Evolutionary conservation across 2,888 invertebrate species (phyloP).

Genomic region (Synanthedon formicaeformis): DNA sequence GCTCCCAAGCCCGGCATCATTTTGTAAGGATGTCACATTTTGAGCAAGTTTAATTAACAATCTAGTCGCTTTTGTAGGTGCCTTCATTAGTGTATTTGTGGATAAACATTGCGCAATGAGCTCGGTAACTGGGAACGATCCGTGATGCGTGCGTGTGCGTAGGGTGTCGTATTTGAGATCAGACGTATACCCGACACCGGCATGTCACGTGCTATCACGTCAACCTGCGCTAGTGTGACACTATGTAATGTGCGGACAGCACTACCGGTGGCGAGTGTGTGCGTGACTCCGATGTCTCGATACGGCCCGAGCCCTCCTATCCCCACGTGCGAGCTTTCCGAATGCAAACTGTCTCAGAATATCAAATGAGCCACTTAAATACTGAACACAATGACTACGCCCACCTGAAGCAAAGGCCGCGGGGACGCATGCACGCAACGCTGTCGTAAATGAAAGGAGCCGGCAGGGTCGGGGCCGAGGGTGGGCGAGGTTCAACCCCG

Average conservation of each 20-base stretch:
- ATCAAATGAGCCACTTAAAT: slow-evolving; percentile 70
- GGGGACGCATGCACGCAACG: slow-evolving; percentile 65
- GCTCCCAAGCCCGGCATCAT: slow-evolving; percentile 54
- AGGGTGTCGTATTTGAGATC: slow-evolving; percentile 6
- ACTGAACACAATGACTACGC: slow-evolving; percentile 63
- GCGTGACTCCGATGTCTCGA: slow-evolving; percentile 43
- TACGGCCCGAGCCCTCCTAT: slow-evolving; percentile 30
- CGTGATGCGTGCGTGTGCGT: slow-evolving; percentile 40
- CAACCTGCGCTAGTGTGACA: slow-evolving; percentile 23
- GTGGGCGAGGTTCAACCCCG: slow-evolving; percentile 56
- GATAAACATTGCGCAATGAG: slow-evolving; percentile 57
- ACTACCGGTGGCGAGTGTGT: slow-evolving; percentile 15
- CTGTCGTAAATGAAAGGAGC: slow-evolving; percentile 55
- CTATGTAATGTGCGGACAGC: slow-evolving; percentile 13
- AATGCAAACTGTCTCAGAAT: slow-evolving; percentile 68
- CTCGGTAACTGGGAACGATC: slow-evolving; percentile 35
- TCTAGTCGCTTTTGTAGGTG: slow-evolving; percentile 69
- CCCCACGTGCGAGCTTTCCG: slow-evolving; percentile 55
- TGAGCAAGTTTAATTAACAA: slow-evolving; percentile 71
- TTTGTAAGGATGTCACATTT: slow-evolving; percentile 70
- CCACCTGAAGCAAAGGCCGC: slow-evolving; percentile 64
- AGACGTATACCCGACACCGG: slow-evolving; percentile 8
- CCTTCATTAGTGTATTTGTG: slow-evolving; percentile 71
- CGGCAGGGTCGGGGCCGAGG: slow-evolving; percentile 47
- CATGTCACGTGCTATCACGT: slow-evolving; percentile 30